Conservation (phyloP, 2,888 invertebrate genomes). For the Ornithoptera priamus region DNA sequence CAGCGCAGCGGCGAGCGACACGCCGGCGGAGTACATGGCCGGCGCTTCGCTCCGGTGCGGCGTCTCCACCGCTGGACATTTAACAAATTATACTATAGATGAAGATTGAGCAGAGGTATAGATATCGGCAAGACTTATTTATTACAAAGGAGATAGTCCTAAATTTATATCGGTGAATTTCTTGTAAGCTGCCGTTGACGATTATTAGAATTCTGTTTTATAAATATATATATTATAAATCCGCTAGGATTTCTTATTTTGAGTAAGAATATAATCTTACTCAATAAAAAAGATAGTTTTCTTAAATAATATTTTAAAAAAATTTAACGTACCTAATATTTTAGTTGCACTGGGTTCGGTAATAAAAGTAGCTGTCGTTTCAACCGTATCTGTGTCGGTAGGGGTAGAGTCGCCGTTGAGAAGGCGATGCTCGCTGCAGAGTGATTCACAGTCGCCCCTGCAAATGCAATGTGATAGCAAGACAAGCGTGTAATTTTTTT, state of each 20-base stretch:
- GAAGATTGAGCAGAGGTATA: too few relatives aligned
- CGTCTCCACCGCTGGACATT: neutral
- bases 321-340: neutral
- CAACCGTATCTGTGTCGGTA: constrained; percentile 4
- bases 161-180: too few relatives aligned
- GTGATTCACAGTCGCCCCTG: constrained; percentile 50
- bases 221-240: too few relatives aligned
- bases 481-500: too few relatives aligned
- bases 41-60: constrained; percentile 6
- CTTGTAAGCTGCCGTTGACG: too few relatives aligned
- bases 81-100: neutral
- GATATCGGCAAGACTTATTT: too few relatives aligned
- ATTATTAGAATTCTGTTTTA: too few relatives aligned
- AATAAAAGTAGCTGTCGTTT: neutral
- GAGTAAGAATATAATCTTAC: too few relatives aligned
- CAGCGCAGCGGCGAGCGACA: constrained; percentile 1
- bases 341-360: neutral
- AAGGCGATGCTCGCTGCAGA: constrained; percentile 53
- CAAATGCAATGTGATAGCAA: neutral
- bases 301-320: too few relatives aligned
- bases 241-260: too few relatives aligned
- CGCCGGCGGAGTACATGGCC: neutral
- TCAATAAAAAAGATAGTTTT: too few relatives aligned
- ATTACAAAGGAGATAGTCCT: too few relatives aligned
- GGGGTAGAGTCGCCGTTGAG: constrained; percentile 22